phyloP scores from a whole-genome alignment of 2,888 invertebrate species.

The Idaea straminata region DNA sequence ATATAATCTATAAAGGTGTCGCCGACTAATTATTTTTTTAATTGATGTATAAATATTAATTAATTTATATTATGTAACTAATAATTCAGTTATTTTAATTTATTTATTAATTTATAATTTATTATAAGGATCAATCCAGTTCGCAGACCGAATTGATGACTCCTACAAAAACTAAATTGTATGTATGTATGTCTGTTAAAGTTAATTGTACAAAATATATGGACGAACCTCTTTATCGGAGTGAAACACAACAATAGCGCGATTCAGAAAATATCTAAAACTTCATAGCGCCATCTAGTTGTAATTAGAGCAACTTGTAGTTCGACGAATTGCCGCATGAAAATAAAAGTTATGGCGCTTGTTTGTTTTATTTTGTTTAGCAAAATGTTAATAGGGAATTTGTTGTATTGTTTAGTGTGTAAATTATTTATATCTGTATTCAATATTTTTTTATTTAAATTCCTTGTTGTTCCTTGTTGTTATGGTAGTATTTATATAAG shows the following conservation, averaged over 20 bases:
- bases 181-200: constrained; percentile 1
- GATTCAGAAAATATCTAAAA: neutral
- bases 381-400: neutral
- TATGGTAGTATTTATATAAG: no score
- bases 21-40: no score
- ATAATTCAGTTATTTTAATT: no score
- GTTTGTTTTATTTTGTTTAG: neutral
- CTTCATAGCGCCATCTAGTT: neutral
- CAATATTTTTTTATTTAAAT: no score
- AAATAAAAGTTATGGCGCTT: neutral
- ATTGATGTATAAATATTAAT: no score
- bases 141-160: neutral
- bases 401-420: no score
- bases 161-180: neutral
- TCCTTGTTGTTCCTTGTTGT: no score
- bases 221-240: neutral
- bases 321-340: neutral
- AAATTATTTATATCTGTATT: no score
- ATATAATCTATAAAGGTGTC: no score
- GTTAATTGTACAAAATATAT: neutral
- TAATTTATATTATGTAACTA: no score
- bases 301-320: neutral
- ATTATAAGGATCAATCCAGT: constrained; percentile 7
- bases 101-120: constrained; percentile 20
- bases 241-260: neutral